These are phyloP conservation scores for Ophraella communa DNA, from an alignment of 2,888 invertebrate genomes.

Conservation along the genomic window DNA sequence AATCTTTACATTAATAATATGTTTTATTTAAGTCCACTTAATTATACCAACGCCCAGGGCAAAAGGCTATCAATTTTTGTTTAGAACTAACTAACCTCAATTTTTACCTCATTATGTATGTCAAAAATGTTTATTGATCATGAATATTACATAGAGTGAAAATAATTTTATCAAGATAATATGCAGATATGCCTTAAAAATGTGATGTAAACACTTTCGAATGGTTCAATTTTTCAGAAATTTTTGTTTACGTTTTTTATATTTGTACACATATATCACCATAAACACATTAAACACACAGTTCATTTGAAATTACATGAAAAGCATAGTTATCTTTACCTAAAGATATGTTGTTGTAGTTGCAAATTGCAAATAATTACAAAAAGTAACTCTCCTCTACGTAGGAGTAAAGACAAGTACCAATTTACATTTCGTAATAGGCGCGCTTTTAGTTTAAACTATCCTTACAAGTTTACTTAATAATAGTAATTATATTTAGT, in stretches of 20 bases:
- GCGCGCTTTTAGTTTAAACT: slow-evolving; percentile 18
- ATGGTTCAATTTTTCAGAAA: background rate
- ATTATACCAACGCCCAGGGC: background rate
- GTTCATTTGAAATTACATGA: no score
- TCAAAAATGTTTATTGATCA: background rate
- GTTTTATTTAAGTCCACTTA: background rate
- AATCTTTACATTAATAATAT: no score
- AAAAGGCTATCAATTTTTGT: background rate
- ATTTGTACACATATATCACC: no score
- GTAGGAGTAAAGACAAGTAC: slow-evolving; percentile 18
- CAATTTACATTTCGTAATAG: slow-evolving; percentile 17
- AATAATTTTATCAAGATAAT: background rate
- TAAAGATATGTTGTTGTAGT: background rate
- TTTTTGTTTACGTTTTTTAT: no score
- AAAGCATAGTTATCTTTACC: no score
- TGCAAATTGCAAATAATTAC: slow-evolving; percentile 14
- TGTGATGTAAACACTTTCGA: background rate
- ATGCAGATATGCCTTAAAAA: background rate
- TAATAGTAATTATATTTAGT: slow-evolving; percentile 16
- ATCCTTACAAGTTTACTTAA: slow-evolving; percentile 4
- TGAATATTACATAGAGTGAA: background rate
- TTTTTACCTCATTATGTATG: background rate
- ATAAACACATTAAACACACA: no score
- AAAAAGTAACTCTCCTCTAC: slow-evolving; percentile 2
- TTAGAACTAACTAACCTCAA: background rate